These are phyloP conservation scores for Harpagoxenus sublaevis DNA, from an alignment of 2,888 invertebrate species.

Conservation along the genomic window DNA sequence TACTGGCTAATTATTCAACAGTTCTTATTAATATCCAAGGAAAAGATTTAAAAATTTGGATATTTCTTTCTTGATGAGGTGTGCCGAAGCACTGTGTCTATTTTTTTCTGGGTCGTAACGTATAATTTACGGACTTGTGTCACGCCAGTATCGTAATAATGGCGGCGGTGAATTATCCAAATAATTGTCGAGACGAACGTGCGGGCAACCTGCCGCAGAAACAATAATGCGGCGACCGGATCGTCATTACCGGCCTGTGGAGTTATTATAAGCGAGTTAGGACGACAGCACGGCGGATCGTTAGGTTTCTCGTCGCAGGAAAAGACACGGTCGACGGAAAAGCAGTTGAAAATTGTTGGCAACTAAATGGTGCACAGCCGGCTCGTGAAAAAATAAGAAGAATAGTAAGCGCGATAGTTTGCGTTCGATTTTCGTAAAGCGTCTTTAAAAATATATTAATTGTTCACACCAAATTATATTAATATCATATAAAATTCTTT, in stretches of 20 bases:
- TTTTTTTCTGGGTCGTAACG: conserved; percentile 3
- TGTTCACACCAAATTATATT: not conserved
- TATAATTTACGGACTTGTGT: conserved; percentile 58
- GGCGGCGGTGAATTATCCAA: conserved; percentile 76
- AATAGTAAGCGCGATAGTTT: conserved; percentile 38
- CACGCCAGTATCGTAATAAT: conserved; percentile 62
- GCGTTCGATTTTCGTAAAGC: conserved; percentile 6
- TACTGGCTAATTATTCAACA: not conserved
- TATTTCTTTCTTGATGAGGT: not conserved
- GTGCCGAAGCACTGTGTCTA: not conserved
- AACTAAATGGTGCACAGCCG: not conserved
- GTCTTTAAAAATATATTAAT: conserved; percentile 20
- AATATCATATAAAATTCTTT: not conserved
- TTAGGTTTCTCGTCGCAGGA: conserved; percentile 63
- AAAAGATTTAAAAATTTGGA: not conserved
- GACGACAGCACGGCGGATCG: conserved; percentile 68
- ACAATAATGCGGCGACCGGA: conserved; percentile 80
- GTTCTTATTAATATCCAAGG: not conserved
- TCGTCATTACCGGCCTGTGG: conserved; percentile 77
- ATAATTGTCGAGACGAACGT: conserved; percentile 78
- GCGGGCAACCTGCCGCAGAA: conserved; percentile 77
- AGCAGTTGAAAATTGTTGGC: conserved; percentile 67
- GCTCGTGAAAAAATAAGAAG: conserved; percentile 23
- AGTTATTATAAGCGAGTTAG: conserved; percentile 84
- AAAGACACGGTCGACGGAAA: conserved; percentile 62